Conservation (phyloP, 2,797 vertebrate genomes). For the Gymnoscopelus braueri region DNA sequence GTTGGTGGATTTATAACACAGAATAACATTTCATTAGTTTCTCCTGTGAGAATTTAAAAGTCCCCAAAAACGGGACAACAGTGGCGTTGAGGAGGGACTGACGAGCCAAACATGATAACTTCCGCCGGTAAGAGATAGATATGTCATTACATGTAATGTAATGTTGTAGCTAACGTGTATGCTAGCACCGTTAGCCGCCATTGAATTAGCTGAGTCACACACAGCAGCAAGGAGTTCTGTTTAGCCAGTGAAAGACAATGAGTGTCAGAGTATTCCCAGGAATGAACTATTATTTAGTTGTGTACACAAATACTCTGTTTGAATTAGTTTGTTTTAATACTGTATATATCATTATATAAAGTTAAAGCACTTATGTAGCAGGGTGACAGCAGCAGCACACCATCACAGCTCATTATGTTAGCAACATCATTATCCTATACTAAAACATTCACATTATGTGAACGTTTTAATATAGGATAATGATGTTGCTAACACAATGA, state of each 20-base stretch:
- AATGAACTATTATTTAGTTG: too few relatives aligned
- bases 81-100: slow-evolving; percentile 44
- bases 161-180: slow-evolving; percentile 15
- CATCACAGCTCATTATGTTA: too few relatives aligned
- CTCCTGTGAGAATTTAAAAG: neutral
- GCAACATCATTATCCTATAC: too few relatives aligned
- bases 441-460: too few relatives aligned
- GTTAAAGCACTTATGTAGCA: too few relatives aligned
- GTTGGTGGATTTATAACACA: slow-evolving; percentile 3
- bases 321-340: too few relatives aligned
- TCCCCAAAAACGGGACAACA: slow-evolving; percentile 15
- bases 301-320: too few relatives aligned
- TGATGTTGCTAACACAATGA: too few relatives aligned
- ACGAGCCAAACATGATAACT: slow-evolving; percentile 81
- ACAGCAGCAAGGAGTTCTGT: slow-evolving; percentile 61
- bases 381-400: too few relatives aligned
- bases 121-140: slow-evolving; percentile 79
- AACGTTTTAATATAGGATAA: too few relatives aligned
- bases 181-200: slow-evolving; percentile 41
- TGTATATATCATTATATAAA: too few relatives aligned
- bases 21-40: neutral
- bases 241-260: slow-evolving; percentile 2
- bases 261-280: too few relatives aligned
- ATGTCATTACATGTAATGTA: slow-evolving; percentile 34
- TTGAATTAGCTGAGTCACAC: slow-evolving; percentile 90